These are phyloP conservation scores for Microplitis demolitor DNA, from an alignment of 1,140 invertebrate species.

Conservation along the genomic window DNA sequence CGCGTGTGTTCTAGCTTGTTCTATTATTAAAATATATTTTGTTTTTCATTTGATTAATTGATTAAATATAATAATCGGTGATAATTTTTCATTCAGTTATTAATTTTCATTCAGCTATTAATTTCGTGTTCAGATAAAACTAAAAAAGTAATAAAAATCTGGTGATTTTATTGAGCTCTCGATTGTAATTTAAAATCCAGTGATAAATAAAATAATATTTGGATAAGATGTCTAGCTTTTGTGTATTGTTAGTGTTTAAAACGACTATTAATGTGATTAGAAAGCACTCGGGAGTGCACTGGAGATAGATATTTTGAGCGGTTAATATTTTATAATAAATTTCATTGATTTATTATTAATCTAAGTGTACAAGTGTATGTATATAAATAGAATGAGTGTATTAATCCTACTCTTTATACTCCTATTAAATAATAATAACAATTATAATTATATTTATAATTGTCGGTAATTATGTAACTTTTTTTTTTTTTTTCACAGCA, in stretches of 20 bases:
- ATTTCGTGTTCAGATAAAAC: no score
- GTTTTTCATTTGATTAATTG: no score
- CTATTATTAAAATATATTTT: neutral
- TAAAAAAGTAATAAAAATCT: no score
- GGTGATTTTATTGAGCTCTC: no score
- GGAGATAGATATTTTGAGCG: neutral
- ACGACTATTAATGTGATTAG: constrained; percentile 55
- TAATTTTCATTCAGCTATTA: no score
- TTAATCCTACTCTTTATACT: constrained; percentile 39
- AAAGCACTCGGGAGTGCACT: constrained; percentile 39
- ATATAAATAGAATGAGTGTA: constrained; percentile 18
- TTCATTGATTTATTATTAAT: no score
- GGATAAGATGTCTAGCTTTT: neutral
- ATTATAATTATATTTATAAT: constrained; percentile 33
- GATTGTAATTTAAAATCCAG: neutral
- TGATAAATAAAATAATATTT: neutral
- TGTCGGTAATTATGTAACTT: neutral
- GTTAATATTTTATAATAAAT: neutral
- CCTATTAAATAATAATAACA: constrained; percentile 25
- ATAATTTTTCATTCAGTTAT: no score
- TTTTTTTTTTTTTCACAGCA: no score
- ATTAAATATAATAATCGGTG: no score
- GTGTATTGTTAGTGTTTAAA: constrained; percentile 56
- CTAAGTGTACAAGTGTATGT: neutral
- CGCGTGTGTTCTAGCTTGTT: constrained; percentile 25